These are phyloP conservation scores for Elysia chlorotica DNA, from an alignment of 1,140 invertebrate genomes.

Conservation along the genomic window DNA sequence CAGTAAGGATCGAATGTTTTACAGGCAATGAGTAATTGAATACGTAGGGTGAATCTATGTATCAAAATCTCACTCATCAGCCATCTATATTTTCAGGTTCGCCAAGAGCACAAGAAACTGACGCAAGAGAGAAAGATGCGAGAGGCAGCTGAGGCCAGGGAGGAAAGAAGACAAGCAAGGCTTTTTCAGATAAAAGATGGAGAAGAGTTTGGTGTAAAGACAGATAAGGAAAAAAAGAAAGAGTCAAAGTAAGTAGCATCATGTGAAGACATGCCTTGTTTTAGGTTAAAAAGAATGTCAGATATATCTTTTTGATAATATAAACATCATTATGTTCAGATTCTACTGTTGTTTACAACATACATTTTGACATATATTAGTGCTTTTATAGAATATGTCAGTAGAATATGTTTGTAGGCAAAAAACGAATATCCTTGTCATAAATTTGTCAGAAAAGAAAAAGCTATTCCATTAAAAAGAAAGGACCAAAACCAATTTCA, in stretches of 20 bases:
- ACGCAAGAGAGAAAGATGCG: constrained; percentile 58
- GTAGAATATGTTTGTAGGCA: too few relatives aligned
- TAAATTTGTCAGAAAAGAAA: too few relatives aligned
- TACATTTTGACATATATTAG: background rate
- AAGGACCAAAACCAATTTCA: too few relatives aligned
- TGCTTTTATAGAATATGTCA: background rate
- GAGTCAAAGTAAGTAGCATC: constrained; percentile 54
- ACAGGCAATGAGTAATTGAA: too few relatives aligned
- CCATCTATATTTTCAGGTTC: too few relatives aligned
- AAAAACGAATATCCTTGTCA: too few relatives aligned
- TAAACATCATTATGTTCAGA: background rate
- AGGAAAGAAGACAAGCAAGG: constrained; percentile 59
- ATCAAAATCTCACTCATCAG: too few relatives aligned
- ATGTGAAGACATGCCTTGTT: background rate
- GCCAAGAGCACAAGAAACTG: constrained; percentile 71
- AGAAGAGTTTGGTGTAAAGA: constrained; percentile 66
- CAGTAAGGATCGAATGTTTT: too few relatives aligned
- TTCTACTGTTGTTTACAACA: background rate
- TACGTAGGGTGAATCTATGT: too few relatives aligned
- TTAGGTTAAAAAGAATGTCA: background rate
- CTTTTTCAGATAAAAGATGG: constrained; percentile 72
- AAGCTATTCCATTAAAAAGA: too few relatives aligned
- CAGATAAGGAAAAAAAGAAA: constrained; percentile 63
- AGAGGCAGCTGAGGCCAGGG: constrained; percentile 17
- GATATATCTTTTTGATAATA: background rate